Percentiles rank a stretch among this genome's conserved stretches.
Evolutionary conservation across 2,888 invertebrate genomes (phyloP).

Genomic region (Bembecia ichneumoniformis): DNA sequence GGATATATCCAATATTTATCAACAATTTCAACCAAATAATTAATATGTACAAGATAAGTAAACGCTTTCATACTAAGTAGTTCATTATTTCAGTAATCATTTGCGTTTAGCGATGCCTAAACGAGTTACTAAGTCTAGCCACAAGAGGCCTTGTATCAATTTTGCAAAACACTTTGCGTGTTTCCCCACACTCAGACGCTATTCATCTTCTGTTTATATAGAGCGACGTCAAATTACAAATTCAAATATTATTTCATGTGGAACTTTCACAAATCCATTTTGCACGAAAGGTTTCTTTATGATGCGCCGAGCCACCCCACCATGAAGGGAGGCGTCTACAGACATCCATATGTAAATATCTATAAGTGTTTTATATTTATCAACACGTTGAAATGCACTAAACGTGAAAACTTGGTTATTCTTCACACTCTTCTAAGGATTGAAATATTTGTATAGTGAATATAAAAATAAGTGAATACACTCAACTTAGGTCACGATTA

Average conservation of each 20-base stretch:
- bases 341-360: background rate
- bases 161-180: constrained; percentile 20
- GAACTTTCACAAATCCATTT: constrained; percentile 57
- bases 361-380: background rate
- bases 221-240: constrained; percentile 50
- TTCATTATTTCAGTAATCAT: background rate
- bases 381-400: too few relatives aligned
- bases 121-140: constrained; percentile 1
- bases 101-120: background rate
- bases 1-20: too few relatives aligned
- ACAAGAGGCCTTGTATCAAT: constrained; percentile 5
- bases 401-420: too few relatives aligned
- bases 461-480: too few relatives aligned
- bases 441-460: too few relatives aligned
- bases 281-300: constrained; percentile 37
- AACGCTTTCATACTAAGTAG: background rate
- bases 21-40: too few relatives aligned
- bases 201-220: constrained; percentile 42
- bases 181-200: constrained; percentile 31
- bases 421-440: too few relatives aligned
- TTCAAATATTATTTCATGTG: constrained; percentile 61
- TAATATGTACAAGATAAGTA: too few relatives aligned
- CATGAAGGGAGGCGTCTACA: constrained; percentile 6
- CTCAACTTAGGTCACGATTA: too few relatives aligned
- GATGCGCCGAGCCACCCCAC: constrained; percentile 3